phyloP scores from a whole-genome alignment of 2,113 vertebrate species.

The Leptodactylus fuscus region DNA sequence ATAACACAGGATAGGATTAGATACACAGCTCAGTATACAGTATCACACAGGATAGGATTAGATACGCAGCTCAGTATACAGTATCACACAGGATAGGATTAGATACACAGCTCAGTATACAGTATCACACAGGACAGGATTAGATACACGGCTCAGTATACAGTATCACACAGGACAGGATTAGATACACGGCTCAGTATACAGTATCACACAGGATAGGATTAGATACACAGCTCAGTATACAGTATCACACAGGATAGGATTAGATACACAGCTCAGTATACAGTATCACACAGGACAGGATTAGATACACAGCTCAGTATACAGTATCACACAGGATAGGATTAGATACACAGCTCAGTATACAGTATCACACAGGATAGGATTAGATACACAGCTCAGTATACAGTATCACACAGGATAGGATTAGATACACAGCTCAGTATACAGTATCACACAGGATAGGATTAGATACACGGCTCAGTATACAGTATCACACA shows the following conservation, averaged over 20 bases:
- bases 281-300: background rate
- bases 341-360: background rate
- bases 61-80: background rate
- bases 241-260: background rate
- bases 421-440: background rate
- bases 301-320: background rate
- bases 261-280: background rate
- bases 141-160: background rate
- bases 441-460: background rate
- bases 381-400: constrained; percentile 1
- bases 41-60: background rate
- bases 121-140: background rate
- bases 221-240: background rate
- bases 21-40: background rate
- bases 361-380: background rate
- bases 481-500: background rate
- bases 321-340: background rate
- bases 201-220: background rate
- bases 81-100: background rate
- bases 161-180: background rate
- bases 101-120: background rate
- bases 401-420: background rate
- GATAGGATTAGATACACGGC: background rate
- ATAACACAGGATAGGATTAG: background rate
- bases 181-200: background rate